These are phyloP conservation scores for Tyrophagus putrescentiae DNA, from an alignment of 1,140 invertebrate genomes.

Conservation along the genomic window DNA sequence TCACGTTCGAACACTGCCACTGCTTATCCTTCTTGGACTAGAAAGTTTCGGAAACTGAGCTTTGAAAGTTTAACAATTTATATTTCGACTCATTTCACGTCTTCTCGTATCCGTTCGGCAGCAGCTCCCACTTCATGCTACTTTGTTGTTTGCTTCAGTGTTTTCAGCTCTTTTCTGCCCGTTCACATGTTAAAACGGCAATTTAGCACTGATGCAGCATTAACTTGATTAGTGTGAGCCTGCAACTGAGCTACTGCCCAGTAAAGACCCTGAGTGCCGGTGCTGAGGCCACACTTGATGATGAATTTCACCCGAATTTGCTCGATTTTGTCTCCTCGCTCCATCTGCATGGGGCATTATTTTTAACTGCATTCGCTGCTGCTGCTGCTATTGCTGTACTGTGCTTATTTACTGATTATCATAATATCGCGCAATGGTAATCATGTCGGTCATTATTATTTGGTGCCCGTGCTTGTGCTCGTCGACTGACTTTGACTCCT, in stretches of 20 bases:
- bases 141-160: slow-evolving; percentile 6
- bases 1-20: slow-evolving; percentile 12
- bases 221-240: slow-evolving; percentile 13
- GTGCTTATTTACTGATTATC: slow-evolving; percentile 10
- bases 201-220: slow-evolving; percentile 11
- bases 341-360: slow-evolving; percentile 2
- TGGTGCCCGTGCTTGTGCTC: no score
- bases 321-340: neutral
- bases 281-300: neutral
- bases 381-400: no score
- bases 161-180: neutral
- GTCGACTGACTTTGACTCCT: no score
- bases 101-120: neutral
- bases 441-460: no score
- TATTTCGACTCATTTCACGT: neutral
- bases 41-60: neutral
- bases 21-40: no score
- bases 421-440: neutral
- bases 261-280: neutral
- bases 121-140: neutral
- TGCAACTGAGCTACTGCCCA: neutral
- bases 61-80: neutral
- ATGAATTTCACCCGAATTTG: slow-evolving; percentile 5
- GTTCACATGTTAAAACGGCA: slow-evolving; percentile 12
- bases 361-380: slow-evolving; percentile 1